These are phyloP conservation scores for Linhomoeus sp. DNA, from an alignment of 2,888 invertebrate genomes.

Conservation along the genomic window DNA sequence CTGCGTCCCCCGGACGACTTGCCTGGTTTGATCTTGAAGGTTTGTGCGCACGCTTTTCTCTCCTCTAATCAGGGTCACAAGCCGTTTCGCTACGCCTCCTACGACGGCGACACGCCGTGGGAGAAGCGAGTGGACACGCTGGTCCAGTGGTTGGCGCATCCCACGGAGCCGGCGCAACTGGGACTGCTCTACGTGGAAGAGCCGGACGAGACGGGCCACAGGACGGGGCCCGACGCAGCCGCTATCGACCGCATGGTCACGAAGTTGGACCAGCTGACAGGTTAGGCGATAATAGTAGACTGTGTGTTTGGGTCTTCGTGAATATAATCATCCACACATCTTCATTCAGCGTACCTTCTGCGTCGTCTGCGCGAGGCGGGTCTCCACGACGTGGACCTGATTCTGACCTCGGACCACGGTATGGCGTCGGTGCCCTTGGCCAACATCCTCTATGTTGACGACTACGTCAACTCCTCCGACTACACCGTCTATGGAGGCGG, in stretches of 20 bases:
- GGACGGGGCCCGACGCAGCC: conserved; percentile 38
- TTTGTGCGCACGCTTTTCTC: too few species aligned
- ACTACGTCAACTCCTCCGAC: conserved; percentile 30
- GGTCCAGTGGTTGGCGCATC: too few species aligned
- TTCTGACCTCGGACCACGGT: conserved; percentile 53
- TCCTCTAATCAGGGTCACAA: too few species aligned
- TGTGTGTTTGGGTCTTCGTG: conserved; percentile 13
- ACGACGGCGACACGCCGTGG: too few species aligned
- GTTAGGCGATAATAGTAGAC: conserved; percentile 17
- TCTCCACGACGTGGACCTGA: conserved; percentile 46
- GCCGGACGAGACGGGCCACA: conserved; percentile 45
- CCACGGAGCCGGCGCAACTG: too few species aligned
- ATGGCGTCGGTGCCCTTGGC: conserved; percentile 37
- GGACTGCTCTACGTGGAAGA: too few species aligned
- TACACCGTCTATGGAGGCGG: conserved; percentile 34
- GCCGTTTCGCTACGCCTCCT: too few species aligned
- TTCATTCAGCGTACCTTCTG: too few species aligned
- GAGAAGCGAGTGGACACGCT: too few species aligned
- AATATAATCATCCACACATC: too few species aligned
- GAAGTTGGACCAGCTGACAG: conserved; percentile 36
- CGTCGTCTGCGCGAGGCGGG: too few species aligned
- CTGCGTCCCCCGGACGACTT: too few species aligned
- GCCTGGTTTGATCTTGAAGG: conserved; percentile 47
- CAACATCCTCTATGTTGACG: conserved; percentile 6
- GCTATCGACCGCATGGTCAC: conserved; percentile 17